Evolutionary conservation across 2,113 vertebrate genomes (phyloP).

Genomic region (Seriola rivoliana): DNA sequence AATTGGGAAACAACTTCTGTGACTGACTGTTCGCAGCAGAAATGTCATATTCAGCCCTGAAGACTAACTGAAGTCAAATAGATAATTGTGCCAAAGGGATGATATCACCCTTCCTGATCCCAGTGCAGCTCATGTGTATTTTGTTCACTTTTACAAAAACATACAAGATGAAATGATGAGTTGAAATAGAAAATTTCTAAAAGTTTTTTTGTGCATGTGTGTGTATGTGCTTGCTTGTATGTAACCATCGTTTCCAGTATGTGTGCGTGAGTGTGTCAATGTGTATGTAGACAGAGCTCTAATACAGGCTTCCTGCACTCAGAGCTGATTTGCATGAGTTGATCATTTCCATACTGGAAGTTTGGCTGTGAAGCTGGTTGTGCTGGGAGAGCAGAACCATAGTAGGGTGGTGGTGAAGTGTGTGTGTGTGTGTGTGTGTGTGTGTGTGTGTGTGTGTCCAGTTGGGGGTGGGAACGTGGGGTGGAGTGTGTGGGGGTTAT

Average conservation of each 20-base stretch:
- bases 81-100: neutral
- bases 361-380: slow-evolving; percentile 79
- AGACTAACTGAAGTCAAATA: slow-evolving; percentile 7
- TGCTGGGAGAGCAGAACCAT: slow-evolving; percentile 62
- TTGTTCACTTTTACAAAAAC: neutral
- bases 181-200: neutral
- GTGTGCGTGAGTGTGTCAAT: slow-evolving; percentile 28
- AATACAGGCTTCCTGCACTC: slow-evolving; percentile 85
- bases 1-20: neutral
- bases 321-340: slow-evolving; percentile 90
- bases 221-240: slow-evolving; percentile 15
- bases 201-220: neutral
- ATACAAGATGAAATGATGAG: neutral
- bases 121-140: neutral
- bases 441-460: neutral
- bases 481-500: slow-evolving; percentile 29
- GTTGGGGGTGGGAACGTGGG: neutral
- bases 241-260: neutral
- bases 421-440: slow-evolving; percentile 2
- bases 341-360: slow-evolving; percentile 96
- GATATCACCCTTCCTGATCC: neutral
- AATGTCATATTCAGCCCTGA: slow-evolving; percentile 7
- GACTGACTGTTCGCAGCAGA: neutral
- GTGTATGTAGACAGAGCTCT: slow-evolving; percentile 44
- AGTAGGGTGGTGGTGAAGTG: slow-evolving; percentile 72